These are phyloP conservation scores for Enteromius thamalakanensis DNA, from an alignment of 2,797 vertebrate species.

Conservation along the genomic window DNA sequence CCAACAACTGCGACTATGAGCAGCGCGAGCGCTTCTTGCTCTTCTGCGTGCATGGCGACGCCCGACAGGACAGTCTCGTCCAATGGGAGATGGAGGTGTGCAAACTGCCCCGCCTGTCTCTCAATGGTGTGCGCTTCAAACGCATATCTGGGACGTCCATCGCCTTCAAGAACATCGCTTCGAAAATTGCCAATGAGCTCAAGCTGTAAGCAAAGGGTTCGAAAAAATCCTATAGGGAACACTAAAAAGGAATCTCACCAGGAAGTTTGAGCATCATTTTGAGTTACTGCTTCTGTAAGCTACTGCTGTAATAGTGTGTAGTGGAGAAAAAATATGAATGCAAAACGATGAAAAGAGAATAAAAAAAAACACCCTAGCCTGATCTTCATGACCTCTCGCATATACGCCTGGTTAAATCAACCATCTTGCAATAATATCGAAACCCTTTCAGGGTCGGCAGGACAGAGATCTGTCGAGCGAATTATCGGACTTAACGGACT, in stretches of 20 bases:
- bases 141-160: constrained; percentile 90
- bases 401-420: constrained; percentile 64
- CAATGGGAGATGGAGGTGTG: constrained; percentile 94
- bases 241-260: background rate
- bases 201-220: constrained; percentile 77
- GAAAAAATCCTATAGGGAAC: constrained; percentile 14
- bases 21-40: constrained; percentile 88
- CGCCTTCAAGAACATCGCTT: constrained; percentile 91
- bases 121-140: constrained; percentile 90
- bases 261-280: constrained; percentile 63
- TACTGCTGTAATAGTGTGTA: constrained; percentile 73
- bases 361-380: background rate
- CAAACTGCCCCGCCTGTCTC: constrained; percentile 86
- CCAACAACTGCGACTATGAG: constrained; percentile 90
- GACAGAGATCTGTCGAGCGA: constrained; percentile 76
- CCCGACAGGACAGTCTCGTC: constrained; percentile 86
- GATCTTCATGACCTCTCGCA: constrained; percentile 56
- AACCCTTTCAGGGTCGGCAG: constrained; percentile 80
- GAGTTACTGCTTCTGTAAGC: constrained; percentile 77
- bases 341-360: constrained; percentile 13
- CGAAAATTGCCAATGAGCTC: constrained; percentile 89
- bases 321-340: constrained; percentile 65
- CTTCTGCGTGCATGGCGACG: constrained; percentile 87
- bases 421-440: constrained; percentile 86
- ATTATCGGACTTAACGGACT: constrained; percentile 74